Evolutionary conservation across 2,888 invertebrate genomes (phyloP).

Genomic region (Nezara viridula): DNA sequence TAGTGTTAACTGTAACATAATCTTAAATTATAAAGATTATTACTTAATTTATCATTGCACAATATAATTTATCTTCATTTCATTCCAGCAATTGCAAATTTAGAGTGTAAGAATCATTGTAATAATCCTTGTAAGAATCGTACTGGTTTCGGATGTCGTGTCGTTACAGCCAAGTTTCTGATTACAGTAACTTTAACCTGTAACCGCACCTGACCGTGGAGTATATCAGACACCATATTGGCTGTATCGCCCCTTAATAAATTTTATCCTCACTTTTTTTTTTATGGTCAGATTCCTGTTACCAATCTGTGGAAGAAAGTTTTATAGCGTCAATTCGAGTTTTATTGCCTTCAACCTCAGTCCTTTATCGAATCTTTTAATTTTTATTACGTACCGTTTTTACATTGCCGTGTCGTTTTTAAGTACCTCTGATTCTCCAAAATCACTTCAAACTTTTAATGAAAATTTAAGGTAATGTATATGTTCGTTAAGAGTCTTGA

Average conservation of each 20-base stretch:
- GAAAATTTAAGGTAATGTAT: no score
- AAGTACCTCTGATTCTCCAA: no score
- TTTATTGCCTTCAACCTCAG: neutral
- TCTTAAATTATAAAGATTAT: no score
- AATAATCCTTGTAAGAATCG: neutral
- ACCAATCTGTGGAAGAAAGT: neutral
- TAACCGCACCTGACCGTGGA: neutral
- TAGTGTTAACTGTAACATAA: no score
- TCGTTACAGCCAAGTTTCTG: slow-evolving; percentile 8
- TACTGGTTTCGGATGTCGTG: neutral
- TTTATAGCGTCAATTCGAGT: neutral
- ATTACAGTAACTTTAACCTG: neutral
- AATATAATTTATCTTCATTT: no score
- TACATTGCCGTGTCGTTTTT: no score
- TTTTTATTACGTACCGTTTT: no score
- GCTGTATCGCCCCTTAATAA: neutral
- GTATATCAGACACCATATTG: neutral
- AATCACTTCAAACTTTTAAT: no score
- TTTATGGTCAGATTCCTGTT: neutral
- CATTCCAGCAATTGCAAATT: no score
- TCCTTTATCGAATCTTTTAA: neutral
- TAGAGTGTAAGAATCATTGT: no score
- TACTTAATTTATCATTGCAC: no score
- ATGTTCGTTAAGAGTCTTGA: no score
- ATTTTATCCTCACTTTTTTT: neutral